Base-by-base conservation (phyloP, 1,140 invertebrate genomes). In the Drosophila melanica region DNA sequence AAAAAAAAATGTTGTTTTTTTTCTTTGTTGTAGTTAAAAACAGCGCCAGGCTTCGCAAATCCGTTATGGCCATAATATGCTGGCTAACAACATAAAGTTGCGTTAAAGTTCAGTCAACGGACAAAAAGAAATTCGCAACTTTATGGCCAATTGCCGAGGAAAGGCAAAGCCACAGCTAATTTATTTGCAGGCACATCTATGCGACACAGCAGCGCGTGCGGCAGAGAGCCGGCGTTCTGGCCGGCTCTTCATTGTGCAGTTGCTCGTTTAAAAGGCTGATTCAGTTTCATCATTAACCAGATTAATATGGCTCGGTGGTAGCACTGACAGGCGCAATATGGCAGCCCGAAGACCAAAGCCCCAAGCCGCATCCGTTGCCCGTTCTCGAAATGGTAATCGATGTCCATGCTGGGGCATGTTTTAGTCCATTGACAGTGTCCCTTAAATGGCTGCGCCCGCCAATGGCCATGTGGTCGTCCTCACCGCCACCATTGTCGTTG, bases 251-350 rank as follows among this genome's bases (percentile, higher is more conserved):
- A 76, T 80, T 91, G 90, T 82, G 80, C 86, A 87, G 78, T 85
- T 77, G 74, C 66, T 91, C 90, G 90, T 77, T 91, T 79, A 87
- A 91, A 91, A 90, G 78, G 90, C 90, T 91, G 90, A 91, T 91
- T 91, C 90, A 91, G 90, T 90, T 91, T 91, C 90, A 91, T 91
- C 90, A 91, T 91, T 91, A 91, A 91, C 82, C 79, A 91, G 90
- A 91, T 91, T 91, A 90, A 91, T 91, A 91, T 79, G 70, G 76
- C 75, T 67, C 75, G 59, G 73, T 81, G 65, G 65, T 39, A 35
- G 69, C 63, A 76, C 18, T 63, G 50, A 55, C 71, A 73, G 64
- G 48, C 76, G 63, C 81, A 76, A 76, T 76, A 76, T 76, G 74
- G 74, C 72, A 74, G 70, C 33, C 16, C 27, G 16, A 37, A 35